Evolutionary conservation across 92 coral and sea anemone genomes (phyloP).

Genomic region (Montipora capitata): DNA sequence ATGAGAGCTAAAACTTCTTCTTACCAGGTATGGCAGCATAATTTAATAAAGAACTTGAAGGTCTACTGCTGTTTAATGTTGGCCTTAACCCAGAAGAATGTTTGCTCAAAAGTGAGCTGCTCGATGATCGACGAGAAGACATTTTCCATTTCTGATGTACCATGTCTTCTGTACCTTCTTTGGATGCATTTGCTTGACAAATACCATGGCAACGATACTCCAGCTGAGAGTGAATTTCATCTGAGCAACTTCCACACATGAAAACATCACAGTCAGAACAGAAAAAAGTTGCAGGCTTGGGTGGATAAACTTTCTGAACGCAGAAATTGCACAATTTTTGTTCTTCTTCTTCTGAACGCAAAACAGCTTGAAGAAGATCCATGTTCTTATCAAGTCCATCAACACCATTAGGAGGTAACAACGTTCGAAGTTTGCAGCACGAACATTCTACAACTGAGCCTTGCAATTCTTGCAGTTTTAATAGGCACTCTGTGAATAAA

Average conservation of each 20-base stretch:
- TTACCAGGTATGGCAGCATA: slow-evolving; percentile 88
- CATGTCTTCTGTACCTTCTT: slow-evolving; percentile 3
- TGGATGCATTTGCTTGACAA: slow-evolving; percentile 79
- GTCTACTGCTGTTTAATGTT: slow-evolving; percentile 8
- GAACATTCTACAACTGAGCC: slow-evolving; percentile 97
- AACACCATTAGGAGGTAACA: slow-evolving; percentile 86
- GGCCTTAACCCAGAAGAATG: slow-evolving; percentile 47
- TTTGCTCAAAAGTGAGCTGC: slow-evolving; percentile 51
- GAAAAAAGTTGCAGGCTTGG: slow-evolving; percentile 89
- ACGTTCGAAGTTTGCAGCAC: slow-evolving; percentile 92
- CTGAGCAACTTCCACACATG: slow-evolving; percentile 94
- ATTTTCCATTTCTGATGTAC: slow-evolving; percentile 28
- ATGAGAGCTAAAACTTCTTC: background rate
- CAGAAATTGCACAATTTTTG: slow-evolving; percentile 92
- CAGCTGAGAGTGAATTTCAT: slow-evolving; percentile 92
- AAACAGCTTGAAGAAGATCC: slow-evolving; percentile 86
- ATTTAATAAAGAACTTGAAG: slow-evolving; percentile 78
- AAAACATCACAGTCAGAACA: slow-evolving; percentile 93
- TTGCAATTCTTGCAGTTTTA: slow-evolving; percentile 92
- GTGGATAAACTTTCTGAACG: slow-evolving; percentile 94
- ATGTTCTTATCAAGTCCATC: slow-evolving; percentile 87
- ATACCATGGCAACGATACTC: slow-evolving; percentile 92
- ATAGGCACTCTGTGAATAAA: slow-evolving; percentile 78
- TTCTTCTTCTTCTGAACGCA: slow-evolving; percentile 85
- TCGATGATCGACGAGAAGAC: slow-evolving; percentile 69